Base-by-base conservation (phyloP, 2,113 vertebrate genomes). In the Calonectris borealis region DNA sequence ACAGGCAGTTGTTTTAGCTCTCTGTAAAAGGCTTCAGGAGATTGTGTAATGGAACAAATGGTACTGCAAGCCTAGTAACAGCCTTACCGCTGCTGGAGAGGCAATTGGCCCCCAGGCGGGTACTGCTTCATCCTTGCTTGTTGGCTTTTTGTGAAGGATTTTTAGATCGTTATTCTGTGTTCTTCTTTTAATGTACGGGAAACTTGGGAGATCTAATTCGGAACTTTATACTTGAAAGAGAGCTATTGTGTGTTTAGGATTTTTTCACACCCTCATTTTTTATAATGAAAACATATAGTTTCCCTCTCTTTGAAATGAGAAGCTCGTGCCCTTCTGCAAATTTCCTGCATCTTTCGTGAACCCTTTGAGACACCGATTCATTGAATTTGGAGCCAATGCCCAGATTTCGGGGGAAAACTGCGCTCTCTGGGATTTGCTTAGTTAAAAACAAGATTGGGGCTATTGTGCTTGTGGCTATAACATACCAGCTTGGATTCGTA, bases 31-130 rank as follows among this genome's bases (percentile, higher is more conserved):
- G 99, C 99, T 99, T 98, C 99, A 98, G 99, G 99, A 99, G 99
- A 99, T 99, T 98, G 99, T 99, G 99, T 99, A 98, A 99, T 98
- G 98, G 99, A 99, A 99, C 99, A 99, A 99, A 99, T 99, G 99
- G 99, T 98, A 98, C 98, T 98, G 98, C 90, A 97, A 98, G 98
- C 98, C 98, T 97, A 97, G 98, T 98, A 99, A 99, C 99, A 99
- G 99, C 98, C 99, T 99, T 98, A 98, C 99, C 98, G 97, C 98
- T 99, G 99, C 99, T 98, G 99, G 99, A 99, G 98, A 98, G 98
- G 98, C 98, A 97, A 97, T 98, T 97, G 98, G 98, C 99, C 99
- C 98, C 96, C 96, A 94, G 99, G 99, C 98, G 97, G 98, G 98
- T 98, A 97, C 98, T 98, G 99, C 98, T 98, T 98, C 98, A 98